Base-by-base conservation (phyloP, 2,888 invertebrate species). In the Lypha dubia region DNA sequence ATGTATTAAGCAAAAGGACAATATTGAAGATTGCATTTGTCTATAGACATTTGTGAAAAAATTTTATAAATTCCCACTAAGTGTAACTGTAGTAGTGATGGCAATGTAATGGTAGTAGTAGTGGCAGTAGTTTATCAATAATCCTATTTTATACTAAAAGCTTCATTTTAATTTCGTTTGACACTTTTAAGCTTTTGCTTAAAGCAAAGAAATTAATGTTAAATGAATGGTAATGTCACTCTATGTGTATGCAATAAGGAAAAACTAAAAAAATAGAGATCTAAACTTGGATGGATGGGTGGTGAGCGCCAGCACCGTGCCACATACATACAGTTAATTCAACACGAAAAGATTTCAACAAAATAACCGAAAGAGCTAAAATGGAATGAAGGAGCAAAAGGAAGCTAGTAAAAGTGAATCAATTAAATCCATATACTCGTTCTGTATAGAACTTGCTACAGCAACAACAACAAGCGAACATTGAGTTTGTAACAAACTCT, bases 151-250 rank as follows among this genome's bases (percentile, higher is more conserved):
- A 83, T 71, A 79, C 75, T 70, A 70, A 83, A 75, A 83, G 74
- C 79, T 79, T 70, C 68, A 75, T 79, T 79, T 75, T 75, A 79
- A 79, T 83, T 83, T 81, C 73, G 74, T 77, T 79, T 84, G 84
- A 74, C 84, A 84, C 81, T 84, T 73, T 81, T 77, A 84, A 77
- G 81, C 81, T 84, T 84, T 81, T 79, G 83, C 83, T 70, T 56
- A 44, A 83, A 83, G 83, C 74, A 85, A 86, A 81, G 73, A 86
- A 84, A 85, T 86, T 84, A 86, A 86, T 86, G 87, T 81, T 86
- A 83, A 87, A 86, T 86, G 84, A 83, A 86, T 87, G 85, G 81
- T 71, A 81, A 83, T 79, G 70, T 65, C 70, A 77, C 56, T 83
- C 24, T 38, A 17, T 24, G 1, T 53, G 15, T 44, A 17, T 24